These are phyloP conservation scores for Folsomia manolachei DNA, from an alignment of 2,888 invertebrate genomes.

Conservation along the genomic window DNA sequence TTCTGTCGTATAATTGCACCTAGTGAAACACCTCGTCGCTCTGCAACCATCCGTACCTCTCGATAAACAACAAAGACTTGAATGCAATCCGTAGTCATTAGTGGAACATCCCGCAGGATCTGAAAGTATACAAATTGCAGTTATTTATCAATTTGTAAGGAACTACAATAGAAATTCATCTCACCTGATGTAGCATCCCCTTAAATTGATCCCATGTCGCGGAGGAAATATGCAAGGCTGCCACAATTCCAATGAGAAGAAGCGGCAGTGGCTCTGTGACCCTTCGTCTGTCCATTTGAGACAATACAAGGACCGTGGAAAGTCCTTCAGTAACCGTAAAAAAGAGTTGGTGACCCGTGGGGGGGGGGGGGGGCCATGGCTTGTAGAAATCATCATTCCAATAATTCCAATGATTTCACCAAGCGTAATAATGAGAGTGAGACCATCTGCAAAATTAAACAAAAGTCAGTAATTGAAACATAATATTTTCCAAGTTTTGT, in stretches of 20 bases:
- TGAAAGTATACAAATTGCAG: no score
- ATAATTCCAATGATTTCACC: constrained; percentile 68
- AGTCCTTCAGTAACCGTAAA: constrained; percentile 9
- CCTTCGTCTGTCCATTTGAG: not conserved
- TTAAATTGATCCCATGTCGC: not conserved
- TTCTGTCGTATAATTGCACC: not conserved
- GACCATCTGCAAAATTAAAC: constrained; percentile 51
- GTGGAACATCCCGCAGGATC: not conserved
- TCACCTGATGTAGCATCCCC: not conserved
- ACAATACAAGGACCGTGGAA: not conserved
- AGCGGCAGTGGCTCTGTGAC: not conserved
- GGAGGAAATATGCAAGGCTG: not conserved
- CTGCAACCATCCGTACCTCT: not conserved
- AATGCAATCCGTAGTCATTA: not conserved
- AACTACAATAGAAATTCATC: not conserved
- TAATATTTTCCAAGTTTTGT: no score
- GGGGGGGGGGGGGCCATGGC: no score
- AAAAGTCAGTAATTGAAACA: no score
- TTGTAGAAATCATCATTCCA: constrained; percentile 64
- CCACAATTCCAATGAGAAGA: not conserved
- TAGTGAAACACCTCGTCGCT: not conserved
- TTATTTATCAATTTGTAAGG: no score
- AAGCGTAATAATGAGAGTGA: constrained; percentile 68
- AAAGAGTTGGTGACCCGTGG: constrained; percentile 64
- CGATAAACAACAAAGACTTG: not conserved